Conservation (phyloP, 2,797 vertebrate genomes). For the Pempheris klunzingeri region DNA sequence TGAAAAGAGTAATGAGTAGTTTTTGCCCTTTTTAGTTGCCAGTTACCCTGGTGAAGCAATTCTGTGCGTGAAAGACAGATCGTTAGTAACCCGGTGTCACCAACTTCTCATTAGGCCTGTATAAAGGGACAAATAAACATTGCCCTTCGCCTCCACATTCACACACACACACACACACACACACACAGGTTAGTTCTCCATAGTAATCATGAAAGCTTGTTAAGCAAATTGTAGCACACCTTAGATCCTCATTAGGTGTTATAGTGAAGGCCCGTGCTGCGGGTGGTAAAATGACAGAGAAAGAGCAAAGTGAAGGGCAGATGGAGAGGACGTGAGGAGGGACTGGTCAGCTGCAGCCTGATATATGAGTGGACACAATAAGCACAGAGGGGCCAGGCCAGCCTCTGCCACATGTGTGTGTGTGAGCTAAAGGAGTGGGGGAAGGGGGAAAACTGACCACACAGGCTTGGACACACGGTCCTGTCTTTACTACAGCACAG, state of each 20-base stretch:
- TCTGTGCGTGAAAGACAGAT: conserved; percentile 70
- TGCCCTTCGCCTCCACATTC: conserved; percentile 38
- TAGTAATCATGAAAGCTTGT: conserved; percentile 63
- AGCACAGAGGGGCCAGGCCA: conserved; percentile 73
- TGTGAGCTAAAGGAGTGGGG: conserved; percentile 67
- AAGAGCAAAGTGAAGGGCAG: conserved; percentile 76
- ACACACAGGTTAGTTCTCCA: conserved; percentile 40
- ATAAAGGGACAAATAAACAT: conserved; percentile 65
- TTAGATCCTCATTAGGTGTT: conserved; percentile 63
- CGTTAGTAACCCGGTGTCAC: conserved; percentile 79
- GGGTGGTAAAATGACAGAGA: conserved; percentile 42
- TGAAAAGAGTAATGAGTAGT: conserved; percentile 42
- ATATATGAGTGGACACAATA: conserved; percentile 87
- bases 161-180: conserved; percentile 32
- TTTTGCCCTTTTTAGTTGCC: conserved; percentile 47
- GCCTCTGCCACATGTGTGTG: conserved; percentile 77
- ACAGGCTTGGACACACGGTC: conserved; percentile 75
- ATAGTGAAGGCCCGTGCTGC: conserved; percentile 30
- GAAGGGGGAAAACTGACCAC: conserved; percentile 79
- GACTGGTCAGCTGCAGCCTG: conserved; percentile 86
- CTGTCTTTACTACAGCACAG: conserved; percentile 58
- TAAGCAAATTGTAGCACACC: conserved; percentile 61
- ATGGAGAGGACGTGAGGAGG: conserved; percentile 73
- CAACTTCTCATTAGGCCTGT: conserved; percentile 73
- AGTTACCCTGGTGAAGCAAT: conserved; percentile 59